Conservation (phyloP, 2,113 vertebrate species). For the Amblyopsis rosae region DNA sequence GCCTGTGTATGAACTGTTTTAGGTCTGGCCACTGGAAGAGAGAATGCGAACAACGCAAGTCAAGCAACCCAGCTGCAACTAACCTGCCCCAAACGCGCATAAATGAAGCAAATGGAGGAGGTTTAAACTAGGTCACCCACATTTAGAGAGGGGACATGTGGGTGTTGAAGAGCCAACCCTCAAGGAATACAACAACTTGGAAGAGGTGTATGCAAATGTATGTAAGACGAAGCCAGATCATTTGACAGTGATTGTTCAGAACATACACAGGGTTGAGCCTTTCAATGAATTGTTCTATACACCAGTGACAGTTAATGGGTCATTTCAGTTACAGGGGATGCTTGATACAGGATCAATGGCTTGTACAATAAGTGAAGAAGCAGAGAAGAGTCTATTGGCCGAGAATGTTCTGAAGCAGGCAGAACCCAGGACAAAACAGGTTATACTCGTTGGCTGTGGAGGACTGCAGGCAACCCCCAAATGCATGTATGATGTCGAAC, state of each 20-base stretch:
- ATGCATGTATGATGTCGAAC: constrained; percentile 8
- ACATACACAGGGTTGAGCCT: constrained; percentile 13
- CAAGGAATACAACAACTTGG: background rate
- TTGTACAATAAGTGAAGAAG: constrained; percentile 25
- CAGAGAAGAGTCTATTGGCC: background rate
- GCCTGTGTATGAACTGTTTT: constrained; percentile 12
- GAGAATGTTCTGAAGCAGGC: constrained; percentile 4
- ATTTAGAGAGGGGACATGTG: constrained; percentile 16
- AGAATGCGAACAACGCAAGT: background rate
- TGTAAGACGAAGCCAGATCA: background rate
- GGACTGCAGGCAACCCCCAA: constrained; percentile 26
- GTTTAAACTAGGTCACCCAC: background rate
- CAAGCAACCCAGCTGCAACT: background rate
- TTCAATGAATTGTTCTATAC: constrained; percentile 19
- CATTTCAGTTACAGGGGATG: constrained; percentile 8
- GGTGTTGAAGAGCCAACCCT: constrained; percentile 17
- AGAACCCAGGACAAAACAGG: background rate
- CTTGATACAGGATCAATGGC: constrained; percentile 24
- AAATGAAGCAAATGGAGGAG: no score
- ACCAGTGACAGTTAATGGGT: constrained; percentile 6
- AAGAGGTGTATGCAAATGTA: constrained; percentile 14
- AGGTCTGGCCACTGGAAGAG: constrained; percentile 21
- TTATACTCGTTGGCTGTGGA: constrained; percentile 31
- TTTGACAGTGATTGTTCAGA: constrained; percentile 19
- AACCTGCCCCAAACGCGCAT: constrained; percentile 2